Percentiles rank a stretch among this genome's conserved stretches.
These are phyloP conservation scores for Pseudolycoriella hygida DNA, from an alignment of 2,888 invertebrate species.

Conservation along the genomic window DNA sequence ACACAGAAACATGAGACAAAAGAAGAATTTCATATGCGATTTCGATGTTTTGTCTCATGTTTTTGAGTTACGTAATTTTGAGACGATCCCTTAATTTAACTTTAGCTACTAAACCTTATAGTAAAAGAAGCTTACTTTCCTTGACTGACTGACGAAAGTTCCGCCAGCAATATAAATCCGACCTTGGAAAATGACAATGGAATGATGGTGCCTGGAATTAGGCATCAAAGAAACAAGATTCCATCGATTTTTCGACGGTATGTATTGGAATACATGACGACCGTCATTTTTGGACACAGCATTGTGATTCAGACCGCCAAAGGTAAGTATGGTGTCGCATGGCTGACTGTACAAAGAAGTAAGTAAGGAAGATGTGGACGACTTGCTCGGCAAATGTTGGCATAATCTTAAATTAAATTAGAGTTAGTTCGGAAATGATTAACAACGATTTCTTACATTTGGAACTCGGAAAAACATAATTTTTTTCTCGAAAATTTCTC, in stretches of 20 bases:
- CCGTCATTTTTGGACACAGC: constrained; percentile 39
- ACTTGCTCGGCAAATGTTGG: neutral
- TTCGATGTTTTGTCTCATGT: too few relatives aligned
- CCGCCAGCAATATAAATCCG: constrained; percentile 48
- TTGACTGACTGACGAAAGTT: constrained; percentile 1
- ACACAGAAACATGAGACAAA: too few relatives aligned
- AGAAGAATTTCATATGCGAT: too few relatives aligned
- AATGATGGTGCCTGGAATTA: constrained; percentile 51
- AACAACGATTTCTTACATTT: too few relatives aligned
- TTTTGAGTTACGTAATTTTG: too few relatives aligned
- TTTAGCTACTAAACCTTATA: too few relatives aligned
- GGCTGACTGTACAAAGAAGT: neutral
- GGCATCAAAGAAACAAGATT: constrained; percentile 47
- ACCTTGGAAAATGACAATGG: constrained; percentile 41
- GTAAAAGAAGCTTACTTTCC: too few relatives aligned
- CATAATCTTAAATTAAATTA: too few relatives aligned
- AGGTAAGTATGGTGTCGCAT: constrained; percentile 32
- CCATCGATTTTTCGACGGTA: constrained; percentile 43
- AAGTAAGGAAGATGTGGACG: neutral
- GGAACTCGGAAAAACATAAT: neutral
- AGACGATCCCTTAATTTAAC: too few relatives aligned
- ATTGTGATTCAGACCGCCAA: constrained; percentile 52
- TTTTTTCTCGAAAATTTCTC: neutral
- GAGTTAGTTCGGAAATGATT: too few relatives aligned
- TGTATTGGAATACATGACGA: constrained; percentile 40